Conservation (phyloP, 2,113 vertebrate species). For the Ceyx margarethae region DNA sequence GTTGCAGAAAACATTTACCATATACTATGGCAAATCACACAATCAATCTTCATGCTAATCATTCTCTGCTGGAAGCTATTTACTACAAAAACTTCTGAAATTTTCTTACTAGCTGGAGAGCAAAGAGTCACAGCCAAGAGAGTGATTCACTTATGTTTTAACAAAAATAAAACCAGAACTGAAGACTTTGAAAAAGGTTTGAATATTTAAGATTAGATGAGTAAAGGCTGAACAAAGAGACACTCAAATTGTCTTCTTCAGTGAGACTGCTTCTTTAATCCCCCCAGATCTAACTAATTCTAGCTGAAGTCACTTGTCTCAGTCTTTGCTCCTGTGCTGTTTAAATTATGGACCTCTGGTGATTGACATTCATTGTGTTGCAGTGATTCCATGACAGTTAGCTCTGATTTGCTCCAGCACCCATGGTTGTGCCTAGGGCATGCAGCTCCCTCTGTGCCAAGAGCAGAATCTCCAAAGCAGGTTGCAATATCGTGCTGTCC, state of each 20-base stretch:
- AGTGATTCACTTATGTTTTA: background rate
- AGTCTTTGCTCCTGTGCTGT: background rate
- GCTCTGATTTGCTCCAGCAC: background rate
- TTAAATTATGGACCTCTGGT: background rate
- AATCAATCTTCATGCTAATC: slow-evolving; percentile 65
- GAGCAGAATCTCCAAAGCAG: background rate
- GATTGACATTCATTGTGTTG: background rate
- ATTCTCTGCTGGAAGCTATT: slow-evolving; percentile 59
- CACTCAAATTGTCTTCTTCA: background rate
- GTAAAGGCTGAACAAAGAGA: background rate
- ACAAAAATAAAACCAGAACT: background rate
- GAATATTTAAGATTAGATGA: background rate
- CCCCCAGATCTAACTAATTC: background rate
- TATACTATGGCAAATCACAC: slow-evolving; percentile 21
- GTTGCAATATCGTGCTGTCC: background rate
- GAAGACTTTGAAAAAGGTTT: background rate
- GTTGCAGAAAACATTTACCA: slow-evolving; percentile 44
- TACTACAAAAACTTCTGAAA: slow-evolving; percentile 49
- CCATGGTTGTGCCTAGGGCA: background rate
- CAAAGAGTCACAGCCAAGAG: background rate
- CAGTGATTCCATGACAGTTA: background rate
- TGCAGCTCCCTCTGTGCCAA: background rate
- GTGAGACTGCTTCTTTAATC: background rate
- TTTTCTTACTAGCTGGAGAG: slow-evolving; percentile 36
- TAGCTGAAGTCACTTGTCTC: background rate